A percentile compares a stretch with the other conserved stretches of the same genome.
Evolutionary conservation across 2,888 invertebrate genomes (phyloP).

Genomic region (Parnassius apollo): DNA sequence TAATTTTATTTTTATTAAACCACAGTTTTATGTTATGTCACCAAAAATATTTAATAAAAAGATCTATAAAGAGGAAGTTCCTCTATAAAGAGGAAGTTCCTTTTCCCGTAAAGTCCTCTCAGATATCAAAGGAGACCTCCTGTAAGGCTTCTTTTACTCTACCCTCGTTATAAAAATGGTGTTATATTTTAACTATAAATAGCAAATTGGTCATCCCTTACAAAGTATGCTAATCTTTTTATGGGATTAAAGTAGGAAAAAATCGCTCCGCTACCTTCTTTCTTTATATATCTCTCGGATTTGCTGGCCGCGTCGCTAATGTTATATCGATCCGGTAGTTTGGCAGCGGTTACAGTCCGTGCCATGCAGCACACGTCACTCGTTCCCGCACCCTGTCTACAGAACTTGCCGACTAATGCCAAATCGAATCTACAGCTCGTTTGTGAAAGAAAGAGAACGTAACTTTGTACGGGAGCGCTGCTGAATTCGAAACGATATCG

Average conservation of each 20-base stretch:
- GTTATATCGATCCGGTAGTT: slow-evolving; percentile 66
- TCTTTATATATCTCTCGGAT: slow-evolving; percentile 28
- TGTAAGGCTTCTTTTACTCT: too few species aligned
- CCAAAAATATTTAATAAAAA: too few species aligned
- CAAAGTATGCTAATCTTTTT: neutral
- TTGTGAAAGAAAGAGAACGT: slow-evolving; percentile 28
- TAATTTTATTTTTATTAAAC: too few species aligned
- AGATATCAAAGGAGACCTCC: too few species aligned
- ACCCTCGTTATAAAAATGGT: too few species aligned
- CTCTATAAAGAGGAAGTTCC: too few species aligned
- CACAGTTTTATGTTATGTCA: too few species aligned
- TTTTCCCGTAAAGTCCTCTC: too few species aligned
- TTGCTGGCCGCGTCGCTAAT: slow-evolving; percentile 50
- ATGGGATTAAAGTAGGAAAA: neutral
- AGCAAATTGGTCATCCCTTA: too few species aligned
- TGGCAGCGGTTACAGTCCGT: slow-evolving; percentile 67
- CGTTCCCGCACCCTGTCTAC: slow-evolving; percentile 16
- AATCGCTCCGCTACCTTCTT: slow-evolving; percentile 9
- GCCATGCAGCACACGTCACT: slow-evolving; percentile 52
- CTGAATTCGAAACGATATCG: slow-evolving; percentile 28
- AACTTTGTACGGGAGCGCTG: slow-evolving; percentile 16
- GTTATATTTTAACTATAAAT: too few species aligned
- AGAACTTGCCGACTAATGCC: slow-evolving; percentile 27
- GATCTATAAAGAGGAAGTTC: too few species aligned
- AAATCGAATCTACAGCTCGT: slow-evolving; percentile 34